Percentiles rank a stretch among this genome's conserved stretches.
Conservation (phyloP, 1,140 invertebrate species). For the Venturia canescens region DNA sequence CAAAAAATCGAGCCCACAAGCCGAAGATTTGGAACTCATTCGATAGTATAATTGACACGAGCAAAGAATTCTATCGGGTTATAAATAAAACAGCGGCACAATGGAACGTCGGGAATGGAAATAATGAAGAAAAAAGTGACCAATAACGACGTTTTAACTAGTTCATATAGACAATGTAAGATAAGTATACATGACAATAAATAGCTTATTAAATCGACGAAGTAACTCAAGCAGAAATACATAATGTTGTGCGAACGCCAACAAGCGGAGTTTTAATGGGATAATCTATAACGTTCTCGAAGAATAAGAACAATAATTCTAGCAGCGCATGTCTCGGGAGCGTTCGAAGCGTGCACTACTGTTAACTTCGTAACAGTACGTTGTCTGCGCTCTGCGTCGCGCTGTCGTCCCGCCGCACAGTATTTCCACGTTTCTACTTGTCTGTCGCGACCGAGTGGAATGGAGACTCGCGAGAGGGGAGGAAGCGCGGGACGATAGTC, state of each 20-base stretch:
- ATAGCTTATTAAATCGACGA: constrained; percentile 16
- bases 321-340: not conserved
- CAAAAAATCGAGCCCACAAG: too few relatives aligned
- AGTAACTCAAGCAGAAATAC: constrained; percentile 11
- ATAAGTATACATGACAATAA: not conserved
- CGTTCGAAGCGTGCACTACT: constrained; percentile 1
- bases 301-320: constrained; percentile 5
- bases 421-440: constrained; percentile 20
- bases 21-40: too few relatives aligned
- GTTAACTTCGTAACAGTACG: constrained; percentile 23
- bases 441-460: not conserved
- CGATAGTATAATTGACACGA: too few relatives aligned
- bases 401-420: not conserved
- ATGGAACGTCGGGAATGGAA: too few relatives aligned
- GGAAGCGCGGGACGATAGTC: not conserved
- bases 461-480: not conserved
- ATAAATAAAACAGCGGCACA: too few relatives aligned
- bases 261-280: constrained; percentile 6
- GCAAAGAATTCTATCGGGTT: too few relatives aligned
- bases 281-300: constrained; percentile 13
- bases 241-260: constrained; percentile 7
- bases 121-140: not conserved
- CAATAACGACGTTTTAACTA: not conserved
- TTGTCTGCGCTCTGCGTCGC: not conserved
- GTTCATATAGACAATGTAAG: not conserved